Evolutionary conservation across 2,888 invertebrate genomes (phyloP).

Genomic region (Ennomos quercinarius): DNA sequence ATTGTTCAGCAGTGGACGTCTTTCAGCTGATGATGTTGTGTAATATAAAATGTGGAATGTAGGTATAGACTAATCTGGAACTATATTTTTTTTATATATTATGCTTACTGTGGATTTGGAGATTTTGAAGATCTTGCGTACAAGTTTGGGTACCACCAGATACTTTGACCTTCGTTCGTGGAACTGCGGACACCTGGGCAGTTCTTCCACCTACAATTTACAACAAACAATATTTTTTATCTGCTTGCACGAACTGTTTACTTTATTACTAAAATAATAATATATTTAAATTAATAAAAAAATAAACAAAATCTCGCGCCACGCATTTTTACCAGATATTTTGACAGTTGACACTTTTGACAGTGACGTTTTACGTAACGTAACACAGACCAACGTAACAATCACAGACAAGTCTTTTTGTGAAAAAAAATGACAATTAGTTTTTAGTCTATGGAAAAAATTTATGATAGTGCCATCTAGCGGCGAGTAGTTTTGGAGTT

Average conservation of each 20-base stretch:
- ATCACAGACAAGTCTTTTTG: no score
- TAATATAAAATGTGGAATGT: neutral
- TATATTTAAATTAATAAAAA: no score
- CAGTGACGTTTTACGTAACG: no score
- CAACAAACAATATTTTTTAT: neutral
- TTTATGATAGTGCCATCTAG: constrained; percentile 28
- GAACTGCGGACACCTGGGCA: constrained; percentile 94
- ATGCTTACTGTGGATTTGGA: constrained; percentile 88
- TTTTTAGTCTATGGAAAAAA: no score
- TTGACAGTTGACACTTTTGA: no score
- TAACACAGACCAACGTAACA: no score
- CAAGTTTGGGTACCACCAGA: constrained; percentile 96
- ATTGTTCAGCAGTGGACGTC: no score
- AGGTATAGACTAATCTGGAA: constrained; percentile 4
- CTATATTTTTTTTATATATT: constrained; percentile 2
- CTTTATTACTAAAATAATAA: no score
- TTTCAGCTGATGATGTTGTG: no score
- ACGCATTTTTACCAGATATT: no score
- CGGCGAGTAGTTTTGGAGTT: constrained; percentile 11
- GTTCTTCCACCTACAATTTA: constrained; percentile 84
- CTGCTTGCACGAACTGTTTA: neutral
- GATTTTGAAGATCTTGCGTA: constrained; percentile 90
- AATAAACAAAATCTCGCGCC: no score
- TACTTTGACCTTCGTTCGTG: constrained; percentile 94
- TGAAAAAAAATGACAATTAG: no score